A percentile compares a stretch with the other conserved stretches of the same genome.
phyloP scores from a whole-genome alignment of 1,140 invertebrate genomes.

The Halyomorpha halys region DNA sequence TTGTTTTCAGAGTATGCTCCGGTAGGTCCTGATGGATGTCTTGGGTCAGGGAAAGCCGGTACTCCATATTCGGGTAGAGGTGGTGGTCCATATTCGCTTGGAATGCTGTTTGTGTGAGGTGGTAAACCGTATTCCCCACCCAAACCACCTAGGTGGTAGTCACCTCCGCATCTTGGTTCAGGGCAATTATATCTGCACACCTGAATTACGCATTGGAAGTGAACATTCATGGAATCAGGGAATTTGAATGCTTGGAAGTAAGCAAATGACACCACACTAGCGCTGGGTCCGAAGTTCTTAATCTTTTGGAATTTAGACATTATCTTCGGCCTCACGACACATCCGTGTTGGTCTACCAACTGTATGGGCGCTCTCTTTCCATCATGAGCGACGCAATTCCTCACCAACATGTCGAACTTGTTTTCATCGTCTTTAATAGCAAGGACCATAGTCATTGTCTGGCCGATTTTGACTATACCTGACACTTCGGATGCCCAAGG shows the following conservation, averaged over 20 bases:
- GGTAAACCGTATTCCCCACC: constrained; percentile 26
- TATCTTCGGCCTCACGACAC: constrained; percentile 79
- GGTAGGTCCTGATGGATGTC: constrained; percentile 66
- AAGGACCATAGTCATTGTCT: constrained; percentile 94
- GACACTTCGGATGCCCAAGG: constrained; percentile 93
- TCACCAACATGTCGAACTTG: constrained; percentile 90
- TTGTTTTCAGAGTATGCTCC: constrained; percentile 73
- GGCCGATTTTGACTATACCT: constrained; percentile 86
- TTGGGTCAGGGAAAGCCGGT: constrained; percentile 47
- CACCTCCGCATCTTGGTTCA: constrained; percentile 55
- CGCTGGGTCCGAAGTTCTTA: constrained; percentile 87
- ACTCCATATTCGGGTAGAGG: constrained; percentile 37
- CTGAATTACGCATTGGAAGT: constrained; percentile 92
- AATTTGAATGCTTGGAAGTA: constrained; percentile 94
- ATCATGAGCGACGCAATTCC: constrained; percentile 89
- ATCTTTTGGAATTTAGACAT: constrained; percentile 92
- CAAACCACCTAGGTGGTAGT: constrained; percentile 25
- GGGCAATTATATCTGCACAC: constrained; percentile 87
- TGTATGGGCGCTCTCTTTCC: constrained; percentile 90
- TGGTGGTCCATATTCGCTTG: constrained; percentile 57
- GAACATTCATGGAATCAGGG: constrained; percentile 91
- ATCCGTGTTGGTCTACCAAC: constrained; percentile 84
- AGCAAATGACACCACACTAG: constrained; percentile 81
- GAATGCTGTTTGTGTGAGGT: constrained; percentile 33
- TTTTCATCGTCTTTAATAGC: constrained; percentile 92